Evolutionary conservation across 2,797 vertebrate species (phyloP), one percentile per base, ranked within the genome.

Genomic region (Melopsittacus undulatus): DNA sequence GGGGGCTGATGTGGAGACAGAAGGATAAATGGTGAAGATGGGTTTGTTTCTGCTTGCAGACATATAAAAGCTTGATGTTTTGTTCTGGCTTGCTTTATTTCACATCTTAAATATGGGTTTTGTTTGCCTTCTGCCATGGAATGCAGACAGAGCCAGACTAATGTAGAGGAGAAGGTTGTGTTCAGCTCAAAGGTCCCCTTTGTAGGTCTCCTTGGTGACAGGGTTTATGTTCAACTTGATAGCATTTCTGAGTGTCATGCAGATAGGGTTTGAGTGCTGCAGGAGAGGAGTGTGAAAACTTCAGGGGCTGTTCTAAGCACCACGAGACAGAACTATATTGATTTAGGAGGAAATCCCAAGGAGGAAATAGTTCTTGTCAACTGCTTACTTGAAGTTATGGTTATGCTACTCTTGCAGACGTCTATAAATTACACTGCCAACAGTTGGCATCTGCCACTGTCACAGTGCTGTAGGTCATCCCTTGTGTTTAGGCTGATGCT

Each of bases 311-410:
- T 90, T 91, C 46, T 70, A 67, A 52, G 93, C 74, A 52, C 90
- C 24, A 32, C 74, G 30, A 86, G 83, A 38, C 93, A 95, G 83
- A 94, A 56, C 42, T 83, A 7, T 43, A 70, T 89, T 93, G 94
- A 95, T 95, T 96, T 92, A 95, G 64, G 87, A 95, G 95, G 94
- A 93, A 95, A 92, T 96, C 93, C 93, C 95, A 89, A 77, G 88
- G 94, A 97, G 77, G 86, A 95, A 84, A 92, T 94, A 70, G 70
- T 94, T 95, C 95, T 95, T 96, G 93, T 95, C 94, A 94, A 61
- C 77, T 84, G 95, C 89, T 94, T 79, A 48, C 77, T 89, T 70
- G 80, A 92, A 92, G 93, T 93, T 95, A 92, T 42, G 92, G 92
- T 92, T 93, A 67, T 93, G 81, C 86, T 95, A 49, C 70, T 87